Evolutionary conservation across 2,888 invertebrate genomes (phyloP), one percentile per base, ranked within the genome.

Genomic region (Catocala fraxini): DNA sequence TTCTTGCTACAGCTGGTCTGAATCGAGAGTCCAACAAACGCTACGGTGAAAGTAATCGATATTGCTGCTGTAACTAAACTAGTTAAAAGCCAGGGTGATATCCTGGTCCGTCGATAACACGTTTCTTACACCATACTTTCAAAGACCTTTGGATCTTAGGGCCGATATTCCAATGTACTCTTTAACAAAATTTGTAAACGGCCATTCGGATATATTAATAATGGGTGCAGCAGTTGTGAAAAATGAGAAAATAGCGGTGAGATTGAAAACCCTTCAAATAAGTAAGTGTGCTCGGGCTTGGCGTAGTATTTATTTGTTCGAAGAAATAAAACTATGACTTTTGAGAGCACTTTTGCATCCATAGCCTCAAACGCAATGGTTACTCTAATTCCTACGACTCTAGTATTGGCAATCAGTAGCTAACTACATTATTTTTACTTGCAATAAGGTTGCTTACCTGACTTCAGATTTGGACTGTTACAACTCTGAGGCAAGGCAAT

Each of bases 1-100:
- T 51, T 69, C 65, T 70, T 71, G 65, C 93, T 95, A 49, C 80
- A 97, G 97, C 92, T 97, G 89, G 95, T 99, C 46, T 99, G 99
- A 99, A 89, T 99, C 65, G 99, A 99, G 90, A 97, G 98, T 0
- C 99, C 99, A 0, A 98, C 99, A n/a, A 99, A 99, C 93, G 99
- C 99, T 0, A 92, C 97, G 6, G 88, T 99, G 74, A 98, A 98
- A 93, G 95, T 99, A 12, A 95, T 96, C 6, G 99, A 99, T 85
- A 98, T 99, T 57, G 95, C 95, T 78, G 96, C 95, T 0, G 93
- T 98, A 39, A 87, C 95, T 0, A 95, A 96, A 63, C 43, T 84
- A 34, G 90, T 96, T 0, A 95, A 96, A 96, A 51, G 46, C 6
- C 33, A 45, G 42, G 66, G 59, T 6, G 72, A 75, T 34, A 75